Base-by-base conservation (phyloP, 2,113 vertebrate species). In the Ceratotherium simum region DNA sequence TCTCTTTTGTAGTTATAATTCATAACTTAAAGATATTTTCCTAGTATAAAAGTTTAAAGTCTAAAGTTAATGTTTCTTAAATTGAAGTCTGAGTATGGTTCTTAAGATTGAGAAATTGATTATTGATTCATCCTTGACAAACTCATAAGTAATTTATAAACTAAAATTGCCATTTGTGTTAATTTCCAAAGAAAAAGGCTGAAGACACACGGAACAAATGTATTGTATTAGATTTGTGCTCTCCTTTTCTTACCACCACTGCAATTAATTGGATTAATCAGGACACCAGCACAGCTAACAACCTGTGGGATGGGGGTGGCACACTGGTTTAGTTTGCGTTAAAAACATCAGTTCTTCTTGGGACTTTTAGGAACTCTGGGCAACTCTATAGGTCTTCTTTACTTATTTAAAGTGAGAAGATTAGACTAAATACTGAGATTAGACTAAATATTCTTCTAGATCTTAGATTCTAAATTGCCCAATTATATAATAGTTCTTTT, bases 1-100 rank as follows among this genome's bases (percentile, higher is more conserved):
- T 76, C 48, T 82, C 76, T 76, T 93, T 88, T 60, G 60, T 62
- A 96, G 69, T 51, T 60, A 73, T 21, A 88, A 65, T 88, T 46
- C 31, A 58, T 48, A 89, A 69, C 9, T 48, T 31, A 88, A 89
- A 67, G 72, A 51, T 16, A 64, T 93, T 89, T 89, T 69, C 25
- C 56, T n/a, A 33, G 31, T 42, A 46, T 81, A 64, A 96, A 73
- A 39, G 79, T 56, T 72, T 62, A 79, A 25, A 95, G 29, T 54
- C 64, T 92, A 31, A 39, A 88, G 67, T 82, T 67, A 75, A 76
- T 69, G 6, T 82, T 89, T 76, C 51, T 83, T 83, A 93, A 60
- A 78, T 51, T 76, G 69, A 89, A 65, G 69, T 89, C 85, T 89
- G 27, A 84, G 33, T 21, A 62, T 21, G 17, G 23, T 33, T 90